Conservation (phyloP, 2,113 vertebrate species). For the Brienomyrus longianalis region DNA sequence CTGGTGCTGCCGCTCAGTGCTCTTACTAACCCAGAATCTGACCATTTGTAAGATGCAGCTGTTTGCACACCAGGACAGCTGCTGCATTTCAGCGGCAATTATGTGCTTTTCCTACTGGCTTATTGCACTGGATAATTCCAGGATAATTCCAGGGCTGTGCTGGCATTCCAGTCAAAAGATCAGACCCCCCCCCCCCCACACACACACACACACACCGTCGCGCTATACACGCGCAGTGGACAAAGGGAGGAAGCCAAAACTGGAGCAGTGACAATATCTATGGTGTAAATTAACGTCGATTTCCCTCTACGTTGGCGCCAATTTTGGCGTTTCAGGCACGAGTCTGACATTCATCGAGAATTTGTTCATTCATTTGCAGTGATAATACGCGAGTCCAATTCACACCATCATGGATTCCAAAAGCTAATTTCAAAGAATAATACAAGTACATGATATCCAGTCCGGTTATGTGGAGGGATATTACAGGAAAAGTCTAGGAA, state of each 20-base stretch:
- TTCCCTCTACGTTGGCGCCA: background rate
- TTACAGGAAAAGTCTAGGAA: background rate
- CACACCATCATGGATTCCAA: background rate
- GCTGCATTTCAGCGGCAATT: conserved; percentile 6
- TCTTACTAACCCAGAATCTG: background rate
- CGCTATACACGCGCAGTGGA: background rate
- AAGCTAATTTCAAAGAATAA: background rate
- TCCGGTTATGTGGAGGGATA: background rate
- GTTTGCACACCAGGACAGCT: conserved; percentile 29
- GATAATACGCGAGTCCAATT: background rate
- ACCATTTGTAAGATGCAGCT: conserved; percentile 22
- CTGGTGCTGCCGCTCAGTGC: background rate
- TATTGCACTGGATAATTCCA: background rate
- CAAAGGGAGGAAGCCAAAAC: background rate
- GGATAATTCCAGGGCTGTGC: background rate
- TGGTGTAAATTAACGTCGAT: background rate
- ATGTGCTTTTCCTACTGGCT: conserved; percentile 26
- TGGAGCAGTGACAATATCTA: background rate
- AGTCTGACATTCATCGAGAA: background rate
- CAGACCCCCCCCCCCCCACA: background rate
- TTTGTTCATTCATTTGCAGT: background rate
- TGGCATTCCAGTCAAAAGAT: background rate
- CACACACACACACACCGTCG: background rate
- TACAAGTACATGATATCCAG: background rate
- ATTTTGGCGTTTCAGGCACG: background rate